Percentiles rank a stretch among this genome's conserved stretches.
These are phyloP conservation scores for Sanderia malayensis DNA, from an alignment of 30 jellyfish, hydroid and myxozoan species.

Conservation along the genomic window DNA sequence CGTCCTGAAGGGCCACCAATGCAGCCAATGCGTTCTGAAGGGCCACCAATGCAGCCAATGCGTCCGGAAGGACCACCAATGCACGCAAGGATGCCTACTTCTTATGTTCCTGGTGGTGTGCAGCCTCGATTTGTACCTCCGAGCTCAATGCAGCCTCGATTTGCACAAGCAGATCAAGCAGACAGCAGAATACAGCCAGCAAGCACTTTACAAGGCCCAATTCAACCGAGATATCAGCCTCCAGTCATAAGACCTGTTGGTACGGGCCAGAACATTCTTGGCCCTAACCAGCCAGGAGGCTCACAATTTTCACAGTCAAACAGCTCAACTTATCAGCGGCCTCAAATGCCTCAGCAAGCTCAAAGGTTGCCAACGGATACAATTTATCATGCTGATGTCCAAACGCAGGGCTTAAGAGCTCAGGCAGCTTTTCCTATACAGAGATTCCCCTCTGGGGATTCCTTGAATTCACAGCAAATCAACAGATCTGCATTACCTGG, in stretches of 20 bases:
- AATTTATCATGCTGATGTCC: not conserved
- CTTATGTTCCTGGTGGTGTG: not conserved
- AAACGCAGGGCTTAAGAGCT: not conserved
- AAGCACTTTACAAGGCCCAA: not conserved
- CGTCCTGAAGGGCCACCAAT: not conserved
- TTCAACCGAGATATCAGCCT: conserved; percentile 10
- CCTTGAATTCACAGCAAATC: not conserved
- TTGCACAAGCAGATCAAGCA: not conserved
- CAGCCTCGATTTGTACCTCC: not conserved
- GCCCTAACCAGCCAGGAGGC: not conserved
- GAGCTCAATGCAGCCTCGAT: not conserved
- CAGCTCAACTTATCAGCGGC: conserved; percentile 1
- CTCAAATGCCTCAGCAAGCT: conserved; percentile 10
- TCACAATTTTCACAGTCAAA: not conserved
- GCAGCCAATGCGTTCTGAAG: no score
- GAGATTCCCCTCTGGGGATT: no score
- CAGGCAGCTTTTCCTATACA: not conserved
- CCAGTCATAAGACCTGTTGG: conserved; percentile 12
- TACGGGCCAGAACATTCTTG: not conserved
- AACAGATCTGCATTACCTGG: not conserved
- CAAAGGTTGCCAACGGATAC: not conserved
- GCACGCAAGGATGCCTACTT: not conserved
- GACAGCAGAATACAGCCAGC: not conserved
- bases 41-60: not conserved
- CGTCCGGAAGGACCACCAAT: not conserved